Evolutionary conservation across 2,797 vertebrate species (phyloP).

Genomic region (Morelia viridis): DNA sequence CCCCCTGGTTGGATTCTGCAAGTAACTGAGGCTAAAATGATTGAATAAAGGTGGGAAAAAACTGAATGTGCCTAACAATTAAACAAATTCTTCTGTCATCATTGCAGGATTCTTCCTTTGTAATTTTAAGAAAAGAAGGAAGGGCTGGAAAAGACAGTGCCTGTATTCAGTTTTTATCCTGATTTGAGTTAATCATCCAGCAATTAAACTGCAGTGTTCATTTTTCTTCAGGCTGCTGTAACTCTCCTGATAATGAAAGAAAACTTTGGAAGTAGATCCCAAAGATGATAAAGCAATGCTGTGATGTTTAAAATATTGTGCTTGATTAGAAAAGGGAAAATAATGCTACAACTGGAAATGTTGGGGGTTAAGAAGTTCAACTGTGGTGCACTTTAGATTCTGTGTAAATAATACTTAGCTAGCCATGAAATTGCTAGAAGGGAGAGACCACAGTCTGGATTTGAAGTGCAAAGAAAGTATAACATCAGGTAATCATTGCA

Average conservation of each 20-base stretch:
- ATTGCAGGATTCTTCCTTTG: not conserved
- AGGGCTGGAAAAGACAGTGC: not conserved
- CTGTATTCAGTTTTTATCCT: not conserved
- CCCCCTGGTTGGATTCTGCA: not conserved
- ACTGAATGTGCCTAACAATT: too few relatives aligned
- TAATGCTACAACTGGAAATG: not conserved
- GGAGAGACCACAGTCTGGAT: not conserved
- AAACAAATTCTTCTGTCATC: too few relatives aligned
- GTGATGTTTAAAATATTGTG: not conserved
- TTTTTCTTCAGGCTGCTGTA: not conserved
- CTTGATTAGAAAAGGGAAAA: not conserved
- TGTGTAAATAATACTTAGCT: not conserved
- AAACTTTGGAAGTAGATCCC: not conserved
- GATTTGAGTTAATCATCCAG: not conserved
- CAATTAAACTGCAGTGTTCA: not conserved
- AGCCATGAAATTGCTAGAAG: constrained; percentile 7
- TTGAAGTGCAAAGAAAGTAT: constrained; percentile 18
- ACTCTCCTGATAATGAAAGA: not conserved
- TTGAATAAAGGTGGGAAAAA: too few relatives aligned
- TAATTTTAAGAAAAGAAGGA: not conserved
- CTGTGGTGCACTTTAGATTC: not conserved
- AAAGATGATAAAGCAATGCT: not conserved
- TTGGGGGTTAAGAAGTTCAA: not conserved
- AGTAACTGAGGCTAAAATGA: not conserved
- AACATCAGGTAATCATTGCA: not conserved